Evolutionary conservation across 2,888 invertebrate species (phyloP).

Genomic region (Euzetes globulus): DNA sequence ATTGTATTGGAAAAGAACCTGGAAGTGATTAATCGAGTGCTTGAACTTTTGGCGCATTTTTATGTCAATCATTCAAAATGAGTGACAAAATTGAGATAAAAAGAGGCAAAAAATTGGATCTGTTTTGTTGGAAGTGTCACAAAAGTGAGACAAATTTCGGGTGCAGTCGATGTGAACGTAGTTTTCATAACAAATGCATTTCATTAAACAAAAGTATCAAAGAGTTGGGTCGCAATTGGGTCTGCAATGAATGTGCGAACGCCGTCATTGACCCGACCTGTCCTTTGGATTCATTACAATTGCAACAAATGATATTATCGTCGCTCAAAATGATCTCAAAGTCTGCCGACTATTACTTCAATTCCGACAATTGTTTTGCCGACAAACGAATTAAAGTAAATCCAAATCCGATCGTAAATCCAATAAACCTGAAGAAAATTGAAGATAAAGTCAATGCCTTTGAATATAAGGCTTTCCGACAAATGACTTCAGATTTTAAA

Average conservation of each 20-base stretch:
- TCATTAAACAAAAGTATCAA: neutral
- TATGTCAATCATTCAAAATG: no score
- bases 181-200: slow-evolving; percentile 5
- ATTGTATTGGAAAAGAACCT: no score
- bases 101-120: neutral
- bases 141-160: neutral
- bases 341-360: slow-evolving; percentile 1
- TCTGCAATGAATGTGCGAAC: neutral
- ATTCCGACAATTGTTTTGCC: neutral
- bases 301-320: neutral
- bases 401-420: neutral
- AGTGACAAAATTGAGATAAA: neutral
- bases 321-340: neutral
- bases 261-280: neutral
- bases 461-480: neutral
- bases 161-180: neutral
- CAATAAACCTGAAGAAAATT: neutral
- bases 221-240: neutral
- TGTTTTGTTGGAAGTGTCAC: slow-evolving; percentile 9
- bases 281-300: neutral
- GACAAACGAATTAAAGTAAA: neutral
- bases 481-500: slow-evolving; percentile 1
- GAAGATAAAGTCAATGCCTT: neutral
- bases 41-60: no score
- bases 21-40: no score